Evolutionary conservation across 2,888 invertebrate species (phyloP).

Genomic region (Acanthopleura granulata): DNA sequence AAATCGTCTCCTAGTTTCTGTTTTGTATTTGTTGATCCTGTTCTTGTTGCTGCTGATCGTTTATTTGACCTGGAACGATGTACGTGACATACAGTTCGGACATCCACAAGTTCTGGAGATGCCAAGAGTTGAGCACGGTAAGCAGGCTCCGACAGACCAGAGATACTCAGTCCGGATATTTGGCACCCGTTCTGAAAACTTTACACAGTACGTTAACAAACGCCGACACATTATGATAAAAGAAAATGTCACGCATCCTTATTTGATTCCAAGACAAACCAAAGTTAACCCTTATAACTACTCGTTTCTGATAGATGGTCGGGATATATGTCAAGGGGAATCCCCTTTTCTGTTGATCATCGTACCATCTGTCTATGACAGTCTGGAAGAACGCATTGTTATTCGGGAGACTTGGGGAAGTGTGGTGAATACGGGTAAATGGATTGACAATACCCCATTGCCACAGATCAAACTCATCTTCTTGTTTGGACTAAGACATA

Average conservation of each 20-base stretch:
- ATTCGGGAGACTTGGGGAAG: constrained; percentile 36
- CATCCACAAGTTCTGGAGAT: too few species aligned
- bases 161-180: too few species aligned
- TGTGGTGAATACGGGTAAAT: constrained; percentile 2
- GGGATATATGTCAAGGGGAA: background rate
- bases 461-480: constrained; percentile 27
- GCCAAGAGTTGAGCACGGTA: too few species aligned
- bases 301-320: background rate
- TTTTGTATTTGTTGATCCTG: too few species aligned
- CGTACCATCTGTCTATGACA: constrained; percentile 29
- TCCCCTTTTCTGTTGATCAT: constrained; percentile 23
- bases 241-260: background rate
- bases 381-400: constrained; percentile 25
- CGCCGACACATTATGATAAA: too few species aligned
- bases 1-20: too few species aligned
- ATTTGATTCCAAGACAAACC: background rate
- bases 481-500: constrained; percentile 24
- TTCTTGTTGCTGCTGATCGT: too few species aligned
- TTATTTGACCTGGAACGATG: too few species aligned
- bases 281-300: constrained; percentile 5
- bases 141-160: too few species aligned
- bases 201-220: too few species aligned
- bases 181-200: too few species aligned
- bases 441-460: constrained; percentile 5
- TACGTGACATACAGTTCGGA: too few species aligned